A percentile compares a stretch with the other conserved stretches of the same genome.
These are phyloP conservation scores for Pogona vitticeps DNA, from an alignment of 2,113 vertebrate genomes.

Conservation along the genomic window DNA sequence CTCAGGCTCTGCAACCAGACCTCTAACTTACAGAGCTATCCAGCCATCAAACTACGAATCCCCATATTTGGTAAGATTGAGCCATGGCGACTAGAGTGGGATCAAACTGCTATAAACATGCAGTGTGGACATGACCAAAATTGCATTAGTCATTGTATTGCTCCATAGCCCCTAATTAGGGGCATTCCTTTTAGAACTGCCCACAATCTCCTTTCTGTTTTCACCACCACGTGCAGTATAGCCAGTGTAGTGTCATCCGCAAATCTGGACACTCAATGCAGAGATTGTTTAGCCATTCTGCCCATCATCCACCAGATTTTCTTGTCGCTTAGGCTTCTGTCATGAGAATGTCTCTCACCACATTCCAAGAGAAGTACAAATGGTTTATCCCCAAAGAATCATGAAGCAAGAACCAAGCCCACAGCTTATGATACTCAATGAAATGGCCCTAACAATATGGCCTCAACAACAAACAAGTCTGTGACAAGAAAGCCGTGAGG, in stretches of 20 bases:
- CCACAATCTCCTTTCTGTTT: neutral
- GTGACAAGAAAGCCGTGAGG: neutral
- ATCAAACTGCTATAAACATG: too few species aligned
- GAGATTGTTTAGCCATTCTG: neutral
- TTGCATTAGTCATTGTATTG: neutral
- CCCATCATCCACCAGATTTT: neutral
- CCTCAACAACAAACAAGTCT: neutral
- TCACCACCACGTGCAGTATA: neutral
- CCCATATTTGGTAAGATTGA: too few species aligned
- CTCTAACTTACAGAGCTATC: too few species aligned
- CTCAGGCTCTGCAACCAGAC: too few species aligned
- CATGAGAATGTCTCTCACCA: neutral
- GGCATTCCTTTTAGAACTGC: neutral
- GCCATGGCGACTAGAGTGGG: too few species aligned
- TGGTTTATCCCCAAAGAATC: too few species aligned
- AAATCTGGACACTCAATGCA: neutral
- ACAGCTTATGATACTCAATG: neutral
- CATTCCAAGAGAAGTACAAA: neutral
- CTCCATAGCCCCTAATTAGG: neutral
- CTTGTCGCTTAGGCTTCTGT: neutral
- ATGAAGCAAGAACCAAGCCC: too few species aligned
- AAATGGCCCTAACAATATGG: neutral
- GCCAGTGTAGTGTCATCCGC: neutral
- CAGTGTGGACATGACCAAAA: too few species aligned
- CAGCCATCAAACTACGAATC: too few species aligned